These are phyloP conservation scores for Lagodon rhomboides DNA, from an alignment of 2,797 vertebrate species.

Conservation along the genomic window DNA sequence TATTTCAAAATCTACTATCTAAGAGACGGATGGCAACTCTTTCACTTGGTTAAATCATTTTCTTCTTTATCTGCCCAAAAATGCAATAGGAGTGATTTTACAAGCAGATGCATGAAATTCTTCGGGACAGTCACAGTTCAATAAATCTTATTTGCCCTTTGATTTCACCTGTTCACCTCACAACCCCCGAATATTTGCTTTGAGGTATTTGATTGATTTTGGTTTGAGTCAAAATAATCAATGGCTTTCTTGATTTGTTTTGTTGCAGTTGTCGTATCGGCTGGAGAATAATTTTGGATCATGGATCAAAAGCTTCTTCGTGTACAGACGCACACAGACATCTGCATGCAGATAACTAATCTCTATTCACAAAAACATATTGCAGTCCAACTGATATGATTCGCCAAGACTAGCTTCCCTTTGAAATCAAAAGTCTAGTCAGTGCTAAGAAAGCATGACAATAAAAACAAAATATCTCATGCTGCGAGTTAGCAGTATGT, in stretches of 20 bases:
- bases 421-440: conserved; percentile 72
- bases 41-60: conserved; percentile 13
- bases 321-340: conserved; percentile 39
- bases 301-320: conserved; percentile 25
- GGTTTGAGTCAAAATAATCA: conserved; percentile 19
- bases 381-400: conserved; percentile 49
- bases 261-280: conserved; percentile 36
- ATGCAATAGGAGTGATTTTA: background rate
- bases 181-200: background rate
- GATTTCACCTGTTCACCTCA: conserved; percentile 1
- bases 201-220: conserved; percentile 30
- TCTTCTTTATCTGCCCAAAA: background rate
- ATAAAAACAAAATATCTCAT: conserved; percentile 71
- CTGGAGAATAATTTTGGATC: conserved; percentile 37
- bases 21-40: background rate
- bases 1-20: background rate
- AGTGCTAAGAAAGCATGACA: conserved; percentile 75
- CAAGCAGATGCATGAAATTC: background rate
- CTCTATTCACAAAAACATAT: conserved; percentile 42
- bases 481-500: conserved; percentile 69
- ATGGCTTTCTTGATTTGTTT: conserved; percentile 45
- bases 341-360: conserved; percentile 47
- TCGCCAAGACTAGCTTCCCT: conserved; percentile 56
- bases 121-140: background rate
- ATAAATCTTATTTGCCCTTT: background rate